Conservation (phyloP, 2,888 invertebrate genomes). For the Chymomyza procnemis region DNA sequence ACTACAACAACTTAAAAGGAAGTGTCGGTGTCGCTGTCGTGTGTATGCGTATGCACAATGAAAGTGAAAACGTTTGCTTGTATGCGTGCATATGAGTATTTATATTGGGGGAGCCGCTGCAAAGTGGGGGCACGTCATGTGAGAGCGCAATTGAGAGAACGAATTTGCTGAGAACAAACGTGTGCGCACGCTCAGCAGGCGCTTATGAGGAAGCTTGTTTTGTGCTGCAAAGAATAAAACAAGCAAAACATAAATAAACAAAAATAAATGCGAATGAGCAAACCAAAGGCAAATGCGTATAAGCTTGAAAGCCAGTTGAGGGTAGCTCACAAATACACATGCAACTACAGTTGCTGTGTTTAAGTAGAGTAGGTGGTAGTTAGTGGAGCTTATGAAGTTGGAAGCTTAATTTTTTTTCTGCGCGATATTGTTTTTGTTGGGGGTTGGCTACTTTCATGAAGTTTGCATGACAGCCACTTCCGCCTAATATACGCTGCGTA, state of each 20-base stretch:
- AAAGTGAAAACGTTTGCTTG: constrained; percentile 58
- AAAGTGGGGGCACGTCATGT: constrained; percentile 1
- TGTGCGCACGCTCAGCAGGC: constrained; percentile 9
- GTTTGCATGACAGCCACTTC: neutral
- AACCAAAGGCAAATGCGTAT: constrained; percentile 39
- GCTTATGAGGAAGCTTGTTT: constrained; percentile 51
- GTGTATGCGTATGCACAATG: constrained; percentile 51
- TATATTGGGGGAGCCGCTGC: constrained; percentile 30
- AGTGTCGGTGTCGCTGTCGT: constrained; percentile 4
- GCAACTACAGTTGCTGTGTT: neutral
- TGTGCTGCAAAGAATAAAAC: constrained; percentile 56
- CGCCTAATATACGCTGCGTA: neutral
- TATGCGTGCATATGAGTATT: constrained; percentile 40
- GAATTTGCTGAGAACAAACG: constrained; percentile 12
- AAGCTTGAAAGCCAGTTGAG: constrained; percentile 20
- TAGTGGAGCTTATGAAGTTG: neutral
- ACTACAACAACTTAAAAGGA: constrained; percentile 24
- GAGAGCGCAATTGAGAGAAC: constrained; percentile 5
- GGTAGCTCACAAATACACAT: neutral
- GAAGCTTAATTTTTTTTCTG: neutral
- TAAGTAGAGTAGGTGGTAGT: neutral
- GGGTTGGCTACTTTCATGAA: constrained; percentile 22
- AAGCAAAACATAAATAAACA: constrained; percentile 74
- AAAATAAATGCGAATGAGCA: constrained; percentile 67
- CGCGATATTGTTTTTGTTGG: constrained; percentile 27